Percentiles rank a stretch among this genome's conserved stretches.
Evolutionary conservation across 1,140 invertebrate genomes (phyloP).

Genomic region (Pararge aegeria): DNA sequence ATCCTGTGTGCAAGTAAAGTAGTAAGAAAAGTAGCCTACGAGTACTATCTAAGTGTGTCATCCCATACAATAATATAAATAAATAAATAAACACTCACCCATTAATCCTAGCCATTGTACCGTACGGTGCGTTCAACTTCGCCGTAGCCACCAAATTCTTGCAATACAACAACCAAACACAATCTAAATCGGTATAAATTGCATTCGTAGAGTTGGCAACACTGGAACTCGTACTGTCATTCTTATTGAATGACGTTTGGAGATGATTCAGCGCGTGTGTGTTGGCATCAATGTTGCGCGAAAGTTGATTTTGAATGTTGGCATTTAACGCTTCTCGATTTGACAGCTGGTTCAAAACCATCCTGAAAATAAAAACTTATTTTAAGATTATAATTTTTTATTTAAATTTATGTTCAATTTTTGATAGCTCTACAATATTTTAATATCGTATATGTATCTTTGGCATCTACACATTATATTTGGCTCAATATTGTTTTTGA

Average conservation of each 20-base stretch:
- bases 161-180: slow-evolving; percentile 83
- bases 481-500: too few species aligned
- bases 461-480: too few species aligned
- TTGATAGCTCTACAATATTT: too few species aligned
- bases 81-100: too few species aligned
- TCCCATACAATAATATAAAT: too few species aligned
- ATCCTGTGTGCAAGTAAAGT: too few species aligned
- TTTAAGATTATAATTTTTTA: too few species aligned
- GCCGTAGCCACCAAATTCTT: slow-evolving; percentile 81
- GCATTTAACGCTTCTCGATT: slow-evolving; percentile 41
- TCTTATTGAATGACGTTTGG: slow-evolving; percentile 48
- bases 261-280: slow-evolving; percentile 55
- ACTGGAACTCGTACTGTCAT: slow-evolving; percentile 35
- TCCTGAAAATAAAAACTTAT: slow-evolving; percentile 39
- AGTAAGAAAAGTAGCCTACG: too few species aligned
- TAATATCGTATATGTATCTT: too few species aligned
- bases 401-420: too few species aligned
- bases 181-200: slow-evolving; percentile 77
- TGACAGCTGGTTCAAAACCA: slow-evolving; percentile 51
- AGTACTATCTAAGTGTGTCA: too few species aligned
- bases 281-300: slow-evolving; percentile 55
- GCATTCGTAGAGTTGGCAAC: slow-evolving; percentile 35
- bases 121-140: slow-evolving; percentile 79
- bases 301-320: slow-evolving; percentile 50
- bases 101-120: slow-evolving; percentile 82